phyloP scores from a whole-genome alignment of 2,113 vertebrate species.

The Hippocampus mohnikei region DNA sequence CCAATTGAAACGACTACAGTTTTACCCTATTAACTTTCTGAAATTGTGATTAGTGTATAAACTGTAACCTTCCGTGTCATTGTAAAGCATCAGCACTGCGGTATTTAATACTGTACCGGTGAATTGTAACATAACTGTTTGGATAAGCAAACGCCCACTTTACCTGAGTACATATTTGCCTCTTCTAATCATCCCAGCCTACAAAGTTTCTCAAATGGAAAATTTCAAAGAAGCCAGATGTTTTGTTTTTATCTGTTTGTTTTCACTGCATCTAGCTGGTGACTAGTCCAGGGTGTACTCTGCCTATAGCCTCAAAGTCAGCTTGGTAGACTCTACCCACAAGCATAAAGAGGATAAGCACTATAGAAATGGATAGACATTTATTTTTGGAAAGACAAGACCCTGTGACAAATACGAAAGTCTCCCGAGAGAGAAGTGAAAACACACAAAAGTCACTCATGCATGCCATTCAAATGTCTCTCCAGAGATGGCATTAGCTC shows the following conservation, averaged over 20 bases:
- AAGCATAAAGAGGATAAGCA: not conserved
- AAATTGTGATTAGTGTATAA: not conserved
- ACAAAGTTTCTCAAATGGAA: not conserved
- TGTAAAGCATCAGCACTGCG: not conserved
- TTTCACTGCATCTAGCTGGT: not conserved
- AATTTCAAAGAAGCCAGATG: not conserved
- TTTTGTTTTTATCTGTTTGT: not conserved
- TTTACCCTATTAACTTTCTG: not conserved
- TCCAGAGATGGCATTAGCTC: not conserved
- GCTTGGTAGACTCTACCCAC: not conserved
- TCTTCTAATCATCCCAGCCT: not conserved
- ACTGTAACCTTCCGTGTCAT: not conserved
- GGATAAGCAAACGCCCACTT: not conserved
- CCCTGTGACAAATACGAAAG: slow-evolving; percentile 50
- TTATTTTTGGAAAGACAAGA: slow-evolving; percentile 37
- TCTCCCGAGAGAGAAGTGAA: slow-evolving; percentile 37
- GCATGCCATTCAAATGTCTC: not conserved
- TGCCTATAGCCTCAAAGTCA: not conserved
- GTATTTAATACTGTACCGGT: not conserved
- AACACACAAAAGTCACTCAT: slow-evolving; percentile 12
- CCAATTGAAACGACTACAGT: not conserved
- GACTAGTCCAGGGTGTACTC: not conserved
- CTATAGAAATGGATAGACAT: not conserved
- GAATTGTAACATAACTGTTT: not conserved
- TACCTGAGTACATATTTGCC: not conserved